Evolutionary conservation across 1,140 invertebrate genomes (phyloP), one percentile per base, ranked within the genome.

Genomic region (Drosophila dunni): DNA sequence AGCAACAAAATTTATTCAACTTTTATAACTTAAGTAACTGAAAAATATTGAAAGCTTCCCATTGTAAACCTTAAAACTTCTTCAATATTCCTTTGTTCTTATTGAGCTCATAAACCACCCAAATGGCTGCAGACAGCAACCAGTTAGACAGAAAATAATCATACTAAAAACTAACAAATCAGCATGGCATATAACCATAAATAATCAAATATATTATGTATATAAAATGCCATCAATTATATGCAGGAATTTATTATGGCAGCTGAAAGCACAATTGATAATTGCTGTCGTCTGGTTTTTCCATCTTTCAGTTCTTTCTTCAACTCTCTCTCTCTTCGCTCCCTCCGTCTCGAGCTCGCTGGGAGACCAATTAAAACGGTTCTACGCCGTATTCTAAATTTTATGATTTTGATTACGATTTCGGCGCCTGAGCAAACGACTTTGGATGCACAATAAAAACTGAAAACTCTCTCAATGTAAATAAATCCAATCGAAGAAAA

Each of bases 321-420:
- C 6, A 29, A 29, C 24, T 29, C 24, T 29, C n/a, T n/a, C n/a
- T 24, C 24, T 29, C 1, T 6, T 29, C 13, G 17, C 10, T 8
- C n/a, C 56, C 65, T 44, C 61, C 58, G 0, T 68, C 2, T 40
- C 5, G 11, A 7, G 0, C 54, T 64, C 71, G 17, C 70, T 69
- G 50, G 64, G 15, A 44, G 64, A 76, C 79, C 82, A 85, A 85
- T 85, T 85, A 88, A 88, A 86, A 86, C 83, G 75, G 67, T 79
- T 75, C 65, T 73, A 64, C 11, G 61, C 50, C 42, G 65, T 79
- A 71, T 86, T 84, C 73, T 73, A 50, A 72, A 69, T 34, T 56
- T 56, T 88, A 85, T 76, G 69, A 72, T 80, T 82, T 88, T 88
- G 84, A 88, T 88, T 77, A 89, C 84, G 77, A 89, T 78, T 89